Percentiles rank a stretch among this genome's conserved stretches.
These are phyloP conservation scores for Pelagia noctiluca DNA, from an alignment of 30 jellyfish, hydroid and myxozoan species.

Conservation along the genomic window DNA sequence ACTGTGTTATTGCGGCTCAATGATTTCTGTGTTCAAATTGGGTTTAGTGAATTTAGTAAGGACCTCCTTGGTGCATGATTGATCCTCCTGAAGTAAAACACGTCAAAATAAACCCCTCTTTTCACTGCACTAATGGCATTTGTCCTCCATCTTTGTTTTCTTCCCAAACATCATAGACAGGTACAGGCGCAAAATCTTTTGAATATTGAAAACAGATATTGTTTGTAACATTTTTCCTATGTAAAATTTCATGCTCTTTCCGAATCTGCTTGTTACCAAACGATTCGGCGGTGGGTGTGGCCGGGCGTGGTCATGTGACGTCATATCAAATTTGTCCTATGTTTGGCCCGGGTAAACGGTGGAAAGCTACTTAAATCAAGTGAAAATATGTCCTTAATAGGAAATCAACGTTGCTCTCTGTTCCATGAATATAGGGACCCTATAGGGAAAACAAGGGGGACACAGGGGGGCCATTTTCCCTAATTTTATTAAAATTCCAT, in stretches of 20 bases:
- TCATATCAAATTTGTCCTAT: slow-evolving; percentile 19
- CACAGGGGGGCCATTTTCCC: slow-evolving; percentile 7
- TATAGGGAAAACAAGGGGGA: background rate
- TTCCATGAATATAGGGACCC: background rate
- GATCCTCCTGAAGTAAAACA: too few species aligned
- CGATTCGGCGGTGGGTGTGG: slow-evolving; percentile 27
- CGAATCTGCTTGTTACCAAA: slow-evolving; percentile 26
- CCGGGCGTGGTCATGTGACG: slow-evolving; percentile 28
- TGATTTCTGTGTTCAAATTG: too few species aligned
- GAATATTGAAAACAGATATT: slow-evolving; percentile 16
- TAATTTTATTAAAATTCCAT: background rate
- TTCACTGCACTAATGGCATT: too few species aligned
- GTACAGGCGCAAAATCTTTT: slow-evolving; percentile 26
- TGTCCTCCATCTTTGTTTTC: too few species aligned
- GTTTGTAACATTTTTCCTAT: slow-evolving; percentile 9
- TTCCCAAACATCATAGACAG: too few species aligned
- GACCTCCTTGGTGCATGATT: too few species aligned
- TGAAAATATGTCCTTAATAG: slow-evolving; percentile 4
- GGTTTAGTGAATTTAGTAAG: too few species aligned
- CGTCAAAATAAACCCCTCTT: too few species aligned
- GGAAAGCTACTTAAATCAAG: slow-evolving; percentile 9
- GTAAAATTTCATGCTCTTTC: slow-evolving; percentile 22
- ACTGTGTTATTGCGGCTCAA: too few species aligned
- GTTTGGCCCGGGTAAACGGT: slow-evolving; percentile 25
- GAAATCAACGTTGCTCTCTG: slow-evolving; percentile 16